Evolutionary conservation across 2,113 vertebrate species (phyloP).

Genomic region (Oreochromis spilurus): DNA sequence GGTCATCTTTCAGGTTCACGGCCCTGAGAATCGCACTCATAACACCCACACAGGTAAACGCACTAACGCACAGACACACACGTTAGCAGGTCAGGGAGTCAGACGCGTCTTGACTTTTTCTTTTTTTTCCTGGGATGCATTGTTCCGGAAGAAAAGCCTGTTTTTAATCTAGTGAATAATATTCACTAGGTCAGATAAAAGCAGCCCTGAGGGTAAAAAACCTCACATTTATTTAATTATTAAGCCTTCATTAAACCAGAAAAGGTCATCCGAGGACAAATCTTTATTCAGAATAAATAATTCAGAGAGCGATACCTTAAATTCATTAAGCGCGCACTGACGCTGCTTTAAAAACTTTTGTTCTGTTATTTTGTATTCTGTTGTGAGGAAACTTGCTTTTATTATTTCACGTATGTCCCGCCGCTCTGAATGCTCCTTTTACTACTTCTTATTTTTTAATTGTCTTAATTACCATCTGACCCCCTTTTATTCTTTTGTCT

Average conservation of each 20-base stretch:
- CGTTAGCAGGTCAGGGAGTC: not conserved
- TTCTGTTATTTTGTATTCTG: not conserved
- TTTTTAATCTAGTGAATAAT: conserved; percentile 15
- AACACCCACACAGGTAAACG: not conserved
- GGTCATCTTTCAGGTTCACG: not conserved
- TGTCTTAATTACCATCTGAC: not conserved
- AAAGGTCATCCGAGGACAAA: not conserved
- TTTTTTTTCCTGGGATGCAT: not conserved
- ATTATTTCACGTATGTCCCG: not conserved
- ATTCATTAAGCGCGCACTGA: not conserved
- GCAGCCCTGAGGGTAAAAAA: not conserved
- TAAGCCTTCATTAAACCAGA: not conserved
- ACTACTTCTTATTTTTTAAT: not conserved
- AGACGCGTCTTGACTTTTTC: not conserved
- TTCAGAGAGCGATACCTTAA: not conserved
- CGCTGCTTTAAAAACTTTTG: not conserved
- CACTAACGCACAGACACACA: not conserved
- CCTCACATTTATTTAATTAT: conserved; percentile 12
- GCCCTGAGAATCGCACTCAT: not conserved
- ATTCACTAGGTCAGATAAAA: conserved; percentile 36
- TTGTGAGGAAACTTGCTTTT: not conserved
- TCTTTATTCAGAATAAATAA: not conserved
- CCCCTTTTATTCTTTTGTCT: not conserved
- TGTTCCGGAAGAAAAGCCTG: conserved; percentile 11
- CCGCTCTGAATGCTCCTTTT: not conserved